Percentiles rank a stretch among this genome's conserved stretches.
phyloP scores from a whole-genome alignment of 53 echinoderm and acorn worm genomes.

The Zoroaster sp. region DNA sequence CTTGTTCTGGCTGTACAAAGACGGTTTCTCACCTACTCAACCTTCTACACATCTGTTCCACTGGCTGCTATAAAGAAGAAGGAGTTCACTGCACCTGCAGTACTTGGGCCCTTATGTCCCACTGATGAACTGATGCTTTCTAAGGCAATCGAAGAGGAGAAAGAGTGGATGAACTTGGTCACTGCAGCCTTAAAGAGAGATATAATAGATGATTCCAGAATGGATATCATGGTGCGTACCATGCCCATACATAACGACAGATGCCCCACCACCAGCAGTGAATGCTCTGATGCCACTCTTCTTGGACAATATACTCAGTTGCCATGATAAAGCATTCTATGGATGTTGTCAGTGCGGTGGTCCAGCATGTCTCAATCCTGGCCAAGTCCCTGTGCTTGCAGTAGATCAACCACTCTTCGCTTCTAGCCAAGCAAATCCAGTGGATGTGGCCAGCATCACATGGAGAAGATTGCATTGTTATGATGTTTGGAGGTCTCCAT shows the following conservation, averaged over 20 bases:
- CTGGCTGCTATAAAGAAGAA: constrained; percentile 24
- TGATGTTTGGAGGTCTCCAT: constrained; percentile 11
- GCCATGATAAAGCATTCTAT: constrained; percentile 51
- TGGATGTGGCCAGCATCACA: constrained; percentile 12
- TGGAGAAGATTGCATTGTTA: background rate
- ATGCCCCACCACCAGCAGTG: constrained; percentile 17
- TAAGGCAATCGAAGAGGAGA: background rate
- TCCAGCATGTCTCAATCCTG: constrained; percentile 26
- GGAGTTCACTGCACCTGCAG: constrained; percentile 25
- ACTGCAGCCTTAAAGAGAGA: constrained; percentile 7
- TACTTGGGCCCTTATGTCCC: background rate
- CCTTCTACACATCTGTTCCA: constrained; percentile 40
- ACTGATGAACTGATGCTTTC: background rate
- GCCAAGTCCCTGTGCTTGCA: constrained; percentile 1
- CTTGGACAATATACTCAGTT: constrained; percentile 8
- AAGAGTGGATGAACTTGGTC: background rate
- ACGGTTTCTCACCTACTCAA: background rate
- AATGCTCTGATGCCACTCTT: constrained; percentile 29
- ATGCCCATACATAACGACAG: background rate
- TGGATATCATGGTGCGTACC: constrained; percentile 16
- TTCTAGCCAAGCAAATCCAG: constrained; percentile 14
- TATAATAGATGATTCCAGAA: background rate
- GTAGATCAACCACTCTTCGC: constrained; percentile 24
- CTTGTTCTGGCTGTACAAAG: background rate
- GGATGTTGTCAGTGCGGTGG: background rate